Percentiles rank a stretch among this genome's conserved stretches.
Conservation (phyloP, 1,140 invertebrate species). For the Dufourea novaeangliae region DNA sequence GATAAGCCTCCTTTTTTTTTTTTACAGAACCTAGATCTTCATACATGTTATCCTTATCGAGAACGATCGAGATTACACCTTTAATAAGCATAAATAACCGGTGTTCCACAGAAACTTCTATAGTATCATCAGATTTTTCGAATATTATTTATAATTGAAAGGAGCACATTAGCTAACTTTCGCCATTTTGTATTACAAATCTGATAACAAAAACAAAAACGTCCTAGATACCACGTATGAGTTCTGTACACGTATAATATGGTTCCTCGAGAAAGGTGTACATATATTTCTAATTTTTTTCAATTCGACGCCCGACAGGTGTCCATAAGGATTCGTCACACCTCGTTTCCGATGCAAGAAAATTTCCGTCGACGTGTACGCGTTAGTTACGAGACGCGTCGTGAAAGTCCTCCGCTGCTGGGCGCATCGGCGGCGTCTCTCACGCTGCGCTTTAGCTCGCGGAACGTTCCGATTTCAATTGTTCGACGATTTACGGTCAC, state of each 20-base stretch:
- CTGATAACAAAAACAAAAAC: neutral
- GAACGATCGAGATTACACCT: neutral
- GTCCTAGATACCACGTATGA: neutral
- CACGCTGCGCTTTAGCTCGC: neutral
- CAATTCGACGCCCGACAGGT: neutral
- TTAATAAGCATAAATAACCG: neutral
- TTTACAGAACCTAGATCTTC: neutral
- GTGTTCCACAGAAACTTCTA: no score
- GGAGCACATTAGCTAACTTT: no score
- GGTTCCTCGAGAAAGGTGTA: neutral
- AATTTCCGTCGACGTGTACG: neutral
- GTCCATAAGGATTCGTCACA: neutral
- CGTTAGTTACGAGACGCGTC: neutral
- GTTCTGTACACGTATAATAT: no score
- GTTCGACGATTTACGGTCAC: neutral
- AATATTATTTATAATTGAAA: no score
- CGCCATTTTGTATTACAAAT: no score
- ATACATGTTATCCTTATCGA: neutral
- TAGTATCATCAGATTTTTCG: no score
- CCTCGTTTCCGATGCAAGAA: neutral
- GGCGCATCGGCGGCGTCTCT: neutral
- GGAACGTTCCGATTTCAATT: constrained; percentile 20
- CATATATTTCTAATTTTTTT: neutral
- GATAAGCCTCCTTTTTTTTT: neutral
- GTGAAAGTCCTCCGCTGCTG: constrained; percentile 15